phyloP scores from a whole-genome alignment of 2,797 vertebrate genomes.

The Mormyrops boulengeri region DNA sequence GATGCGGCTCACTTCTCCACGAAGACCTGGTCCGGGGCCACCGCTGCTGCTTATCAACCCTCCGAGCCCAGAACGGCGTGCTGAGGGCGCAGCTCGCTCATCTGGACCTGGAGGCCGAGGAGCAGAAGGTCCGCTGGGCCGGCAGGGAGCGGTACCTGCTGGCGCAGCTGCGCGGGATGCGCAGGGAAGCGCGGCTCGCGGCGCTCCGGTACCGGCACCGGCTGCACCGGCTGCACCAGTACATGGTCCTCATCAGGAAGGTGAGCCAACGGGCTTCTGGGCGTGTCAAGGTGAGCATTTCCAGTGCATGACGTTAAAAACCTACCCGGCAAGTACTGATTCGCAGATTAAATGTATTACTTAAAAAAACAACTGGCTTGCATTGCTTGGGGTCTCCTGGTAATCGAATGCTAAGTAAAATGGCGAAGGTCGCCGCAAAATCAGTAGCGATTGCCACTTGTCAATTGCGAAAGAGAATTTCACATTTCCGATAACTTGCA shows the following conservation, averaged over 20 bases:
- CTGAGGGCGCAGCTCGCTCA: conserved; percentile 37
- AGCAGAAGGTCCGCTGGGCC: conserved; percentile 49
- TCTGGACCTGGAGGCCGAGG: conserved; percentile 44
- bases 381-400: background rate
- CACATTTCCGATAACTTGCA: background rate
- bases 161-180: conserved; percentile 56
- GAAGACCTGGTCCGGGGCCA: conserved; percentile 9
- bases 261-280: conserved; percentile 50
- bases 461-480: background rate
- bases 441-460: background rate
- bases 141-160: conserved; percentile 53
- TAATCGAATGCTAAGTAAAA: background rate
- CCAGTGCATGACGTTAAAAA: background rate
- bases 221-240: conserved; percentile 56
- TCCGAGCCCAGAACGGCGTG: conserved; percentile 39
- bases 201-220: conserved; percentile 58
- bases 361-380: background rate
- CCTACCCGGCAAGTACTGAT: background rate
- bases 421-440: background rate
- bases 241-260: conserved; percentile 56
- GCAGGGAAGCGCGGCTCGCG: conserved; percentile 52
- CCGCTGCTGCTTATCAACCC: conserved; percentile 50
- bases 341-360: background rate
- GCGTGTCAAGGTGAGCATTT: conserved; percentile 54
- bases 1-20: conserved; percentile 44